These are phyloP conservation scores for Dromiciops gliroides DNA, from an alignment of 2,113 vertebrate species.

Conservation along the genomic window DNA sequence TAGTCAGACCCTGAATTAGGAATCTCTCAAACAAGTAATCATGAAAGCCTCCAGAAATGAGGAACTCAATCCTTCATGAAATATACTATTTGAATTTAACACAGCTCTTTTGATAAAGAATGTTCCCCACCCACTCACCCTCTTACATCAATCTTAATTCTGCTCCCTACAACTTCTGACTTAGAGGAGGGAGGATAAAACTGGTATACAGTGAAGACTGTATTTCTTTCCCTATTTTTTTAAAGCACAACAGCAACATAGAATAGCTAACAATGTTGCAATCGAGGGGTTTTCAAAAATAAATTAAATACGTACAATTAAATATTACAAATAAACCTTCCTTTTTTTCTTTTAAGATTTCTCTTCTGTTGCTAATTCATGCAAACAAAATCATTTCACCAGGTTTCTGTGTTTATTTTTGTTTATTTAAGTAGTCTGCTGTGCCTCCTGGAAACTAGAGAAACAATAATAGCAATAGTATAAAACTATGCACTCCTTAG, in stretches of 20 bases:
- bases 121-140: background rate
- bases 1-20: background rate
- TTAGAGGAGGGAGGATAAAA: background rate
- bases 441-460: constrained; percentile 34
- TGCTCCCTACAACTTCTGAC: background rate
- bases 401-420: constrained; percentile 64
- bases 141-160: background rate
- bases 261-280: background rate
- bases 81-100: background rate
- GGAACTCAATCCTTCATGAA: background rate
- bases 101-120: background rate
- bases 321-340: background rate
- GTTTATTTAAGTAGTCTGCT: constrained; percentile 45
- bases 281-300: background rate
- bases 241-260: too few relatives aligned
- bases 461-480: constrained; percentile 47
- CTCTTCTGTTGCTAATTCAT: constrained; percentile 34
- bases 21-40: background rate
- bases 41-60: background rate
- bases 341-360: background rate
- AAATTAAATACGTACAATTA: background rate
- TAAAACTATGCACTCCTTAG: constrained; percentile 42
- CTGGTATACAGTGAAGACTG: background rate
- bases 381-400: constrained; percentile 49
- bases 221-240: background rate